Base-by-base conservation (phyloP, 1,140 invertebrate genomes). In the Zaprionus africanus region DNA sequence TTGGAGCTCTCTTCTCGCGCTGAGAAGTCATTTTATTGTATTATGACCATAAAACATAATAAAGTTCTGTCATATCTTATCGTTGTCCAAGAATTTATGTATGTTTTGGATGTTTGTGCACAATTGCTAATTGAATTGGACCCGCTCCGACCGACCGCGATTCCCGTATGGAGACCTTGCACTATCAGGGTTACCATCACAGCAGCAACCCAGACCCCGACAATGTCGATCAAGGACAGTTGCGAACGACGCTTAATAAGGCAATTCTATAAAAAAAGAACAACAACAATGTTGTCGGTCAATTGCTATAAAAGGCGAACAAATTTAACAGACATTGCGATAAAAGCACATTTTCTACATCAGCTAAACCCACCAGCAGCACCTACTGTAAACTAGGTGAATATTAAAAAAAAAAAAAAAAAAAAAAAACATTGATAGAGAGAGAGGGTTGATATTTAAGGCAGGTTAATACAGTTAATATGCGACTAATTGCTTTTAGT, bases 211-310 rank as follows among this genome's bases (percentile, higher is more conserved):
- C 56, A 59, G 69, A 57, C 69, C 62, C 54, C 38, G 28, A 28
- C 62, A 73, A 73, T 66, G 56, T 60, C 63, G 70, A 66, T 53
- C 70, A 66, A 66, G 70, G 70, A 53, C 70, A 66, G 41, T 22
- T 54, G 49, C 22, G 4, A 38, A 41, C 36, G 38, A 41, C 36
- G 38, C 70, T 54, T 17, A 31, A 66, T 66, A 41, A 43, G 62
- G 43, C 24, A 61, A 54, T 15, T 5, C 36, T 4, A 34, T 17
- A 61, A 60, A 22, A 22, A 36, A 36, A 36, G 22, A 43, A 31
- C 26, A 46, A 15, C n/a, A 28, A n/a, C 53, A 34, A 34, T 57
- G 34, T 59, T 60, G 31, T 60, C 63, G 26, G 34, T 7, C 43
- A 67, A 73, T 67, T 34, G 63, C 70, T 51, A 60, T 72, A 67